A percentile compares a stretch with the other conserved stretches of the same genome.
These are phyloP conservation scores for Plecturocebus donacophilus DNA, from an alignment of 2,113 vertebrate species.

Conservation along the genomic window DNA sequence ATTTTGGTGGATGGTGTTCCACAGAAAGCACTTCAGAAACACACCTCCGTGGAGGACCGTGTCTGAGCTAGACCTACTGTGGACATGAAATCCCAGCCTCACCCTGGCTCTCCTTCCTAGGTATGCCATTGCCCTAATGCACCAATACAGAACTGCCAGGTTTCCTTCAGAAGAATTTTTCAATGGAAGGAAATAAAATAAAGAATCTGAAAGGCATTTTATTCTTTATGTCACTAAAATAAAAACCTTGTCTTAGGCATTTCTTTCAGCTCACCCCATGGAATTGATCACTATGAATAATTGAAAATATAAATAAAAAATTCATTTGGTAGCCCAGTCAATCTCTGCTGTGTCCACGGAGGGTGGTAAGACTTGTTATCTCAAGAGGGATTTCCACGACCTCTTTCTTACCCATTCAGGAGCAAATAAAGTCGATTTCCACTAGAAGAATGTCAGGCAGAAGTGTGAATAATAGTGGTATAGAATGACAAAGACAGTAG, in stretches of 20 bases:
- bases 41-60: accelerated
- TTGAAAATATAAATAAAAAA: constrained; percentile 32
- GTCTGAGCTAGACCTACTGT: accelerated
- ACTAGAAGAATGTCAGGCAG: too few relatives aligned
- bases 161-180: background rate
- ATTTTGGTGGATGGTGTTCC: background rate
- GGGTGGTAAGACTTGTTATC: background rate
- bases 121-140: accelerated
- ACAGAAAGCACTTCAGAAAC: background rate
- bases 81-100: background rate
- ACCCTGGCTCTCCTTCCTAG: background rate
- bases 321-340: background rate
- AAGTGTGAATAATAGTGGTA: accelerated
- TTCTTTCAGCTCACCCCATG: background rate
- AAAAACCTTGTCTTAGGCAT: background rate
- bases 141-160: too few relatives aligned
- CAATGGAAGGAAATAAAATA: background rate
- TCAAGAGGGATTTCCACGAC: background rate
- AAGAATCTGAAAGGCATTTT: background rate
- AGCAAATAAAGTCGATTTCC: background rate
- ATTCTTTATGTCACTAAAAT: background rate
- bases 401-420: background rate
- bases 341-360: background rate
- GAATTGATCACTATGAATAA: constrained; percentile 25
- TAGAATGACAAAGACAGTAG: background rate